These are phyloP conservation scores for Holcopasites calliopsidis DNA, from an alignment of 1,140 invertebrate species.

Conservation along the genomic window DNA sequence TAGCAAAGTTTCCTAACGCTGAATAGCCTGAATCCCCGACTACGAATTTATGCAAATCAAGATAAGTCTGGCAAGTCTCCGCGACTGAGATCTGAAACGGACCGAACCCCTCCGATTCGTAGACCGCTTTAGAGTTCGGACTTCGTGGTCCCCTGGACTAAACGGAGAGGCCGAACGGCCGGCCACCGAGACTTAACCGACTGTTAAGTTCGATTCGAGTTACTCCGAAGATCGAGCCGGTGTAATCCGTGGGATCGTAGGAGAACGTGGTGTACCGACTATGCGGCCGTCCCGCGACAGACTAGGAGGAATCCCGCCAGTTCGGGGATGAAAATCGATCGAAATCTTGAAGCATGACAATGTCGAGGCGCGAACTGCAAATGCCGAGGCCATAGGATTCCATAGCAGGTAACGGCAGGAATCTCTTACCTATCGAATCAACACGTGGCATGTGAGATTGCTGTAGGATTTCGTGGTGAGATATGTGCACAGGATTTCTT, in stretches of 20 bases:
- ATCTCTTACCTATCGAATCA: slow-evolving; percentile 34
- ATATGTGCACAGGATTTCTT: neutral
- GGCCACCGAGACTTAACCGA: slow-evolving; percentile 67
- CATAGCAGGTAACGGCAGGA: slow-evolving; percentile 13
- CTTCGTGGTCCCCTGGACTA: slow-evolving; percentile 50
- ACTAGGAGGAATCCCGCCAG: slow-evolving; percentile 34
- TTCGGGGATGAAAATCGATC: slow-evolving; percentile 11
- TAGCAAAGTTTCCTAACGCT: slow-evolving; percentile 59
- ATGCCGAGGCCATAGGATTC: slow-evolving; percentile 15
- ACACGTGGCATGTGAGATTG: slow-evolving; percentile 10
- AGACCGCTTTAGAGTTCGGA: slow-evolving; percentile 60
- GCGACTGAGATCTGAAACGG: too few relatives aligned
- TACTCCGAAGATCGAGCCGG: slow-evolving; percentile 55
- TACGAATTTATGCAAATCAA: slow-evolving; percentile 78
- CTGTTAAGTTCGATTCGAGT: slow-evolving; percentile 70
- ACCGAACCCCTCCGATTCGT: slow-evolving; percentile 58
- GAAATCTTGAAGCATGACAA: slow-evolving; percentile 30
- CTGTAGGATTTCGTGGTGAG: neutral
- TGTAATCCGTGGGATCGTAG: slow-evolving; percentile 50
- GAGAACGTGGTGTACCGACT: slow-evolving; percentile 29
- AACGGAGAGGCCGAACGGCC: slow-evolving; percentile 52
- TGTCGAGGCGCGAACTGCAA: neutral
- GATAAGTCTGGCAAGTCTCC: slow-evolving; percentile 74
- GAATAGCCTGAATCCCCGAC: slow-evolving; percentile 67
- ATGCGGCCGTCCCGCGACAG: slow-evolving; percentile 31